Conservation (phyloP, 2,113 vertebrate species). For the Emydura subglobosa region DNA sequence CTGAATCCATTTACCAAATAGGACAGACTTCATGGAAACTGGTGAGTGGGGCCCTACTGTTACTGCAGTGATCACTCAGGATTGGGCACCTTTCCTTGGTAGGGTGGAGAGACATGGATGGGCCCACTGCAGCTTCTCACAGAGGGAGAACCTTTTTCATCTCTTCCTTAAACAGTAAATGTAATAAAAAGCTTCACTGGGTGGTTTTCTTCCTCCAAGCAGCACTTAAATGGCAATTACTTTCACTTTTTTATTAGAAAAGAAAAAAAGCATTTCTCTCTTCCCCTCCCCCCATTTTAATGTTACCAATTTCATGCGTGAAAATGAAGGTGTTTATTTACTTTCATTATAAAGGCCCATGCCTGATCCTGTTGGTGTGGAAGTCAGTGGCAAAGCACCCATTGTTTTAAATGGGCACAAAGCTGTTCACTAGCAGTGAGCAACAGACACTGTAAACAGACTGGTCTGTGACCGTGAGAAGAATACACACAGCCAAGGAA, state of each 20-base stretch:
- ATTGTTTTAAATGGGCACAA: not conserved
- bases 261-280: not conserved
- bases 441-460: not conserved
- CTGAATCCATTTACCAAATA: not conserved
- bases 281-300: not conserved
- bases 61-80: not conserved
- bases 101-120: not conserved
- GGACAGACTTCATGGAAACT: not conserved
- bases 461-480: slow-evolving; percentile 7
- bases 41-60: not conserved
- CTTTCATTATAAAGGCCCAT: not conserved
- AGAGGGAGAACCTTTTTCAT: not conserved
- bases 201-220: slow-evolving; percentile 47
- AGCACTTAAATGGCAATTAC: slow-evolving; percentile 45
- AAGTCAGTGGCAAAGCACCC: not conserved
- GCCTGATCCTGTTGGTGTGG: not conserved
- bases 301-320: slow-evolving; percentile 16
- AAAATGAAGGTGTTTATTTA: slow-evolving; percentile 51
- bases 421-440: not conserved
- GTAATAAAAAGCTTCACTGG: slow-evolving; percentile 52
- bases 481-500: slow-evolving; percentile 16
- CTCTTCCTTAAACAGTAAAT: slow-evolving; percentile 5
- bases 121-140: not conserved
- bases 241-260: slow-evolving; percentile 26
- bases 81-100: not conserved